Evolutionary conservation across 2,888 invertebrate genomes (phyloP), one percentile per base, ranked within the genome.

Genomic region (Cryptophagus acutangulus): DNA sequence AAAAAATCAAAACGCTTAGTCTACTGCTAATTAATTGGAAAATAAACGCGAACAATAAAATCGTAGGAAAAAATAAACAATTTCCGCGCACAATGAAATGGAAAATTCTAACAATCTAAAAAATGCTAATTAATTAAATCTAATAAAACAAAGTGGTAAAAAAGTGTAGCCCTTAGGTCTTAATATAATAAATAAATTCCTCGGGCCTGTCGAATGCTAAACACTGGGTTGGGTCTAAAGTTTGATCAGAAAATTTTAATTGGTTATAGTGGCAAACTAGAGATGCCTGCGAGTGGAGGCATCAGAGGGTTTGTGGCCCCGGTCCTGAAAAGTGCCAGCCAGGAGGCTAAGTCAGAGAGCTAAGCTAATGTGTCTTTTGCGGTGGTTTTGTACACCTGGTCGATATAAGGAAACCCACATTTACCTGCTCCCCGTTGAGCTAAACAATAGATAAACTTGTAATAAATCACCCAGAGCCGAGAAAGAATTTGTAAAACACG

Each of bases 381-480:
- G 39, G 31, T 15, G 26, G 12, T 47, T 41, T 44, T 44, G 46
- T 51, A 51, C 51, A 57, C 55, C 55, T 56, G 56, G 55, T 47
- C 54, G 49, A 48, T 49, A n/a, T n/a, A 43, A 45, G 47, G 50
- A 50, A 51, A 52, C 51, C 54, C 52, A 54, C 56, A 54, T 56
- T 57, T 56, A 56, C 55, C 56, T 55, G 55, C 46, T 50, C 52
- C 51, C 64, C 58, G 62, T 59, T 61, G 65, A 46, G 67, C 62
- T 58, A 62, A 63, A 67, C 67, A 67, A 69, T 67, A 62, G 65
- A 60, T 59, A 57, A 61, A 61, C 62, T 51, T 43, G 56, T 67
- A 68, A 69, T 69, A 69, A 68, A 68, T 69, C 68, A 69, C 65
- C 61, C 56, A 53, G 59, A 62, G 62, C 64, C 58, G 63, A 61